Evolutionary conservation across 1,140 invertebrate genomes (phyloP).

Genomic region (Atopsyche davidsoni): DNA sequence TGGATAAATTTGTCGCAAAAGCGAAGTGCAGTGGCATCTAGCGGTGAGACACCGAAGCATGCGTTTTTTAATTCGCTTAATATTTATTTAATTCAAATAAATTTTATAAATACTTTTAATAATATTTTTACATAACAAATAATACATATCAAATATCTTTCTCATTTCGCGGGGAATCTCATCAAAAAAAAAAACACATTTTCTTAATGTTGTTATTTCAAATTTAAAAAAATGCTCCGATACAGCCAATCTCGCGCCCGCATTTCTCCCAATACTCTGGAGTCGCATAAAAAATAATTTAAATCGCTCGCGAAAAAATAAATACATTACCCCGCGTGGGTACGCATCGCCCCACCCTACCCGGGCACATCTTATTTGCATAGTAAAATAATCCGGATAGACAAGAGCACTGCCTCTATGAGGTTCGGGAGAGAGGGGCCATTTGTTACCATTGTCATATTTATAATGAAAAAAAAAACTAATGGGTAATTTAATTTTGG

Average conservation of each 20-base stretch:
- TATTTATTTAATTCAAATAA: too few relatives aligned
- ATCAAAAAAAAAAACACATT: constrained; percentile 1
- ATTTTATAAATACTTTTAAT: too few relatives aligned
- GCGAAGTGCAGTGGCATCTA: constrained; percentile 10
- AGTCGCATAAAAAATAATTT: constrained; percentile 31
- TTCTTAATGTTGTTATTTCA: too few relatives aligned
- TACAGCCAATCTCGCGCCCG: constrained; percentile 1
- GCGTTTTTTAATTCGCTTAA: too few relatives aligned
- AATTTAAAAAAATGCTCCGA: too few relatives aligned
- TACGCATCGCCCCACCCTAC: constrained; percentile 13
- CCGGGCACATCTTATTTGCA: constrained; percentile 28
- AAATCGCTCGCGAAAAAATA: constrained; percentile 31
- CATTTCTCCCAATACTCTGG: constrained; percentile 21
- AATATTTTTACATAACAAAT: too few relatives aligned
- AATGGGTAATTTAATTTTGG: constrained; percentile 2
- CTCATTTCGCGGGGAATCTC: background rate
- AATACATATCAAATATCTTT: background rate
- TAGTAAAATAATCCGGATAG: constrained; percentile 29
- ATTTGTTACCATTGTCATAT: background rate
- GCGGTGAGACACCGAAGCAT: constrained; percentile 4
- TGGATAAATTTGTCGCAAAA: constrained; percentile 3
- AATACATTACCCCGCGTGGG: constrained; percentile 8
- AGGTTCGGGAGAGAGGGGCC: background rate
- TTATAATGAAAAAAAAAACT: background rate
- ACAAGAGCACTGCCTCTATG: background rate